These are phyloP conservation scores for Leptopilina clavipes DNA, from an alignment of 1,140 invertebrate genomes.

Conservation along the genomic window DNA sequence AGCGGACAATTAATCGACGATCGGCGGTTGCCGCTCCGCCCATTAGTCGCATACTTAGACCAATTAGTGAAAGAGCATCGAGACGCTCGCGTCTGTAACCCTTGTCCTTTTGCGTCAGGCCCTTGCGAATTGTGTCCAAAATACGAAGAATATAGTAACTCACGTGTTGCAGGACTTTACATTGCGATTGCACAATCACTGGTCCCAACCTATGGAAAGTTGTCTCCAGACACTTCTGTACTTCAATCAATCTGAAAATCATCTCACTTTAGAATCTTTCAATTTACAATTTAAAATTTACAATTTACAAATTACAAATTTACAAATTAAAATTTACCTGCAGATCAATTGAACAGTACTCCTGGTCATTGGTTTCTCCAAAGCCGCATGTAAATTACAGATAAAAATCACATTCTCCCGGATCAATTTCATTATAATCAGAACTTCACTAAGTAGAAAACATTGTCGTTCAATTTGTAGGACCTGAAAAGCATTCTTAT, in stretches of 20 bases:
- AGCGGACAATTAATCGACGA: constrained; percentile 75
- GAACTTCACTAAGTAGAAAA: constrained; percentile 79
- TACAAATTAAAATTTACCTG: constrained; percentile 40
- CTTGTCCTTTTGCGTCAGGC: constrained; percentile 74
- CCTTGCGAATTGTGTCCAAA: constrained; percentile 76
- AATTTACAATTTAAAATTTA: background rate
- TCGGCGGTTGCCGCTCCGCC: constrained; percentile 79
- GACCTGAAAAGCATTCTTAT: constrained; percentile 71
- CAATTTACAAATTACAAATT: background rate
- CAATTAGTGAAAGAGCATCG: constrained; percentile 80
- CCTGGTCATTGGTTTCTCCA: constrained; percentile 87
- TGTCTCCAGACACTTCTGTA: constrained; percentile 86
- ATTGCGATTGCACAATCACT: constrained; percentile 68
- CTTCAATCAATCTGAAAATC: constrained; percentile 81
- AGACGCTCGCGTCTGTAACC: constrained; percentile 78
- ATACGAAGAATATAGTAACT: constrained; percentile 76
- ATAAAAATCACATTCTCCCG: constrained; percentile 80
- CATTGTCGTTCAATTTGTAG: constrained; percentile 80
- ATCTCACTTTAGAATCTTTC: background rate
- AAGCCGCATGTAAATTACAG: constrained; percentile 87
- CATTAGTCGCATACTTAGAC: constrained; percentile 78
- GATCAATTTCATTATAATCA: constrained; percentile 79
- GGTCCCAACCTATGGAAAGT: constrained; percentile 73
- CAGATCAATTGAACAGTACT: constrained; percentile 85
- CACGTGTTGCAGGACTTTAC: constrained; percentile 78